phyloP scores from a whole-genome alignment of 2,797 vertebrate genomes.

The Podarcis lilfordi region DNA sequence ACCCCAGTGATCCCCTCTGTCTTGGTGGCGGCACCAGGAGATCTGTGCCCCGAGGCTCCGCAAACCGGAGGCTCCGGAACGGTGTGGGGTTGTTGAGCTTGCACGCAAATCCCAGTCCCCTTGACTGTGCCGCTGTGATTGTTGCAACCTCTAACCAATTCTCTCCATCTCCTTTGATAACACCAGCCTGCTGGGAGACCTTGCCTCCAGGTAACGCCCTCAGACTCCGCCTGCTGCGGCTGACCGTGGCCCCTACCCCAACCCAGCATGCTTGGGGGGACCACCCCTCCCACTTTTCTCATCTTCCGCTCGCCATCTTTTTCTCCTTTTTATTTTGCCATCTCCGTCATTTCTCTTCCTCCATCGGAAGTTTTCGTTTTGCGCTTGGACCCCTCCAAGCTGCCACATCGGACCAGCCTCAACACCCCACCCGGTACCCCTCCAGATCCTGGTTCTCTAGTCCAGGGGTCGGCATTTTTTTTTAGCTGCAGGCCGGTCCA shows the following conservation, averaged over 20 bases:
- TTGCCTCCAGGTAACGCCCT: slow-evolving; percentile 90
- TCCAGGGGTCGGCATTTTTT: too few relatives aligned
- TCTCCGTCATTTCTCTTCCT: not conserved
- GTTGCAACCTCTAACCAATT: slow-evolving; percentile 49
- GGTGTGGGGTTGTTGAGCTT: not conserved
- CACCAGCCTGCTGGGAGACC: slow-evolving; percentile 92
- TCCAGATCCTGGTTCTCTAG: too few relatives aligned
- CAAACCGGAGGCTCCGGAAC: not conserved
- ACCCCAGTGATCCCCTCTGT: too few relatives aligned
- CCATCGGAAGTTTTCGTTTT: not conserved
- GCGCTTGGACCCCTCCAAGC: too few relatives aligned
- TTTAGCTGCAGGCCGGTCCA: too few relatives aligned
- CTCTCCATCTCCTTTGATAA: slow-evolving; percentile 72
- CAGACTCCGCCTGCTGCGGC: slow-evolving; percentile 1
- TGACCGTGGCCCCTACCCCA: not conserved
- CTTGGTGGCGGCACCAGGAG: too few relatives aligned
- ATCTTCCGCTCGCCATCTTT: not conserved
- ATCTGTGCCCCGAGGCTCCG: too few relatives aligned
- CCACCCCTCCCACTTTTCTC: fast-evolving
- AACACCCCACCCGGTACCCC: not conserved
- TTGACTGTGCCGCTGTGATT: fast-evolving
- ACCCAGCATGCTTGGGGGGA: not conserved
- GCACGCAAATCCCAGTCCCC: too few relatives aligned
- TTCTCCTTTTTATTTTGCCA: not conserved
- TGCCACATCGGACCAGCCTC: not conserved